These are phyloP conservation scores for Tetrax tetrax DNA, from an alignment of 2,113 vertebrate species.

Conservation along the genomic window DNA sequence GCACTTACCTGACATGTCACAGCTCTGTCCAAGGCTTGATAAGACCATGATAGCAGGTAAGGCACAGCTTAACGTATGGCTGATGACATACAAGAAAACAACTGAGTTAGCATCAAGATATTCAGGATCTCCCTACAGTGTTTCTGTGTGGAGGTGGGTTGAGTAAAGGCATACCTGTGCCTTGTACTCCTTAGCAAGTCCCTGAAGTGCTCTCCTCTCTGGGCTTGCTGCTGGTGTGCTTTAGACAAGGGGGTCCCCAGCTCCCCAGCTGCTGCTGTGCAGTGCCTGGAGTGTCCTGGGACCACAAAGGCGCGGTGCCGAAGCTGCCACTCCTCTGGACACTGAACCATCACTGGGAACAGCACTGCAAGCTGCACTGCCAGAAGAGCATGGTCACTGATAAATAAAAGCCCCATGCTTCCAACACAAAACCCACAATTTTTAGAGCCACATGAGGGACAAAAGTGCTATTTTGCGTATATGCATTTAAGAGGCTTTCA, in stretches of 20 bases:
- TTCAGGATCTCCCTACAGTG: neutral
- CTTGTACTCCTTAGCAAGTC: neutral
- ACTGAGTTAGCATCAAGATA: neutral
- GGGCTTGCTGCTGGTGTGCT: fast-evolving
- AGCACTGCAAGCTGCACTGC: fast-evolving
- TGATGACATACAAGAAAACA: neutral
- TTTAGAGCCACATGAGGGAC: neutral
- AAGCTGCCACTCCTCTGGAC: fast-evolving
- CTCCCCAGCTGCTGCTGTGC: fast-evolving
- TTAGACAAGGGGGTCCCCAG: fast-evolving
- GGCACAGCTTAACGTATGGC: neutral
- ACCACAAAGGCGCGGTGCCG: fast-evolving
- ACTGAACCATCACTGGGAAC: neutral
- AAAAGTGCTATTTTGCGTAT: neutral
- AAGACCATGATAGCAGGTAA: neutral
- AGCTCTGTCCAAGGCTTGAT: neutral
- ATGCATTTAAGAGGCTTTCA: neutral
- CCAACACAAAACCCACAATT: neutral
- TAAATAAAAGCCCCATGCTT: fast-evolving
- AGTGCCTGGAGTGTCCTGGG: fast-evolving
- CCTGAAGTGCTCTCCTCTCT: fast-evolving
- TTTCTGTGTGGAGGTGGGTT: neutral
- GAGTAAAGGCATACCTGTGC: fast-evolving
- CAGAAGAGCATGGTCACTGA: fast-evolving
- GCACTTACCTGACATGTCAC: neutral